Evolutionary conservation across 2,888 invertebrate species (phyloP).

Genomic region (Oscheius sp.): DNA sequence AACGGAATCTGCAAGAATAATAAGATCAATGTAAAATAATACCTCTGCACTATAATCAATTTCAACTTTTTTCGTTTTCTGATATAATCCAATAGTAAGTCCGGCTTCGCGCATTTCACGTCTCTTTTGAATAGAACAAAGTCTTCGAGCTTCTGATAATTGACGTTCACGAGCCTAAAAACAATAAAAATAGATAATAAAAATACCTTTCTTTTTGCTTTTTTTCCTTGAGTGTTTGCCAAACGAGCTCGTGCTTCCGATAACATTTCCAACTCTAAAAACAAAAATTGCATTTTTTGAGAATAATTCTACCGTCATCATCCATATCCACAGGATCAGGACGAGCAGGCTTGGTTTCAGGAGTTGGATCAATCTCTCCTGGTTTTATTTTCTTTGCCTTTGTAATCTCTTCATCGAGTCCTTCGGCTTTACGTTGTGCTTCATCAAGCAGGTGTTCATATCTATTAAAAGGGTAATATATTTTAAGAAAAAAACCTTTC

Average conservation of each 20-base stretch:
- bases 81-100: conserved; percentile 75
- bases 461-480: conserved; percentile 59
- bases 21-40: conserved; percentile 70
- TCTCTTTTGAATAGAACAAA: conserved; percentile 96
- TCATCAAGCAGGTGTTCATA: conserved; percentile 78
- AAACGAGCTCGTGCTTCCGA: conserved; percentile 97
- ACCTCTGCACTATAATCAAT: conserved; percentile 95
- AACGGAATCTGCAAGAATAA: conserved; percentile 76
- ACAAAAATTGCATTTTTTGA: background rate
- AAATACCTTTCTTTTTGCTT: conserved; percentile 75
- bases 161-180: conserved; percentile 89
- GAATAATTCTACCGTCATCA: conserved; percentile 84
- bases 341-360: conserved; percentile 97
- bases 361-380: conserved; percentile 99
- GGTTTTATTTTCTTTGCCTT: conserved; percentile 97
- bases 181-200: background rate
- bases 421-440: conserved; percentile 94
- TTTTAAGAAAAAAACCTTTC: conserved; percentile 79
- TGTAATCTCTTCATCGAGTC: conserved; percentile 81
- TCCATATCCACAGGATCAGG: conserved; percentile 99
- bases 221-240: conserved; percentile 93
- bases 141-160: conserved; percentile 91
- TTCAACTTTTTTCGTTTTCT: conserved; percentile 58
- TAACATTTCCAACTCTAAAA: conserved; percentile 92
- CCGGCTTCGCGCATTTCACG: conserved; percentile 96